These are phyloP conservation scores for Ammodytes dubius DNA, from an alignment of 2,113 vertebrate species.

Conservation along the genomic window DNA sequence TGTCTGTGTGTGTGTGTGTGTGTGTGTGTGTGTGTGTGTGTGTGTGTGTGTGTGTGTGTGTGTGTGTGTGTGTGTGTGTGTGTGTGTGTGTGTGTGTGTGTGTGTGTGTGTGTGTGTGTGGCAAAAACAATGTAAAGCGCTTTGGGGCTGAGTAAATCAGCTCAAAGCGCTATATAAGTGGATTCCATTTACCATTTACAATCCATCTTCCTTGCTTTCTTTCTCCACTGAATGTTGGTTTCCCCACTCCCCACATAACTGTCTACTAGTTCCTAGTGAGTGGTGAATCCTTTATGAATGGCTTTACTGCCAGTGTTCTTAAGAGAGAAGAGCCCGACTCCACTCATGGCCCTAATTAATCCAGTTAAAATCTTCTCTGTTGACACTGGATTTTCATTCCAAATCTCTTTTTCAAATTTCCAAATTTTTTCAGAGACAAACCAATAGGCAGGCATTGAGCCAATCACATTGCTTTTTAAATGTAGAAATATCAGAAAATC, in stretches of 20 bases:
- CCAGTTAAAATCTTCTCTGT: constrained; percentile 1
- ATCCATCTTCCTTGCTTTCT: constrained; percentile 7
- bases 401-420: not conserved
- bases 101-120: no score
- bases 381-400: not conserved
- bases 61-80: no score
- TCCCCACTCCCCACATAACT: not conserved
- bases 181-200: no score
- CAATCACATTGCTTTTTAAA: not conserved
- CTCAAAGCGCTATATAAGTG: no score
- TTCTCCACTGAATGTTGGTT: not conserved
- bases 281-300: constrained; percentile 2
- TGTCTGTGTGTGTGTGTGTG: no score
- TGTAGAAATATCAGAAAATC: not conserved
- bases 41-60: no score
- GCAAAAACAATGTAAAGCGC: no score
- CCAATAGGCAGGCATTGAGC: not conserved
- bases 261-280: constrained; percentile 28
- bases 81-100: no score
- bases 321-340: constrained; percentile 4
- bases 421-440: not conserved
- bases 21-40: no score
- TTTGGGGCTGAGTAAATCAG: no score
- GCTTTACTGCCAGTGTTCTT: constrained; percentile 8
- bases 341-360: constrained; percentile 29